phyloP scores from a whole-genome alignment of 2,888 invertebrate species.

The Platycnemis pennipes region DNA sequence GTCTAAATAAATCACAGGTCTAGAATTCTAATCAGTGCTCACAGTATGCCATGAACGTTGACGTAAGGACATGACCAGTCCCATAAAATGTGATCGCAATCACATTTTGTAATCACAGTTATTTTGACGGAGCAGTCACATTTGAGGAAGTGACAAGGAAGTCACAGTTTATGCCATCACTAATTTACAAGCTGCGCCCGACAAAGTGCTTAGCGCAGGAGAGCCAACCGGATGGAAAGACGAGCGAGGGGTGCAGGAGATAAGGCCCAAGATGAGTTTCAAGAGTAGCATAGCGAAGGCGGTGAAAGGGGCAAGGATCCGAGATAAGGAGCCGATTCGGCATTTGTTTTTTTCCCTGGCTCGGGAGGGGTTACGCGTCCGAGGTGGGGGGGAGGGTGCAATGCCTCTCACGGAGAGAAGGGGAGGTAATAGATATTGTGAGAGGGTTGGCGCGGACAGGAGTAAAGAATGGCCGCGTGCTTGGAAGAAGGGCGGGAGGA shows the following conservation, averaged over 20 bases:
- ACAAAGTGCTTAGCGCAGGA: not conserved
- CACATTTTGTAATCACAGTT: too few species aligned
- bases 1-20: too few species aligned
- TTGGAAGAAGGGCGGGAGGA: not conserved
- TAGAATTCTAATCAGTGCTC: too few species aligned
- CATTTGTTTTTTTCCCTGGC: not conserved
- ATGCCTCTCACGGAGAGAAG: not conserved
- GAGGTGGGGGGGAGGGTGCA: not conserved
- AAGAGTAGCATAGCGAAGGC: not conserved
- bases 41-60: too few species aligned
- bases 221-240: not conserved
- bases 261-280: not conserved
- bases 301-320: not conserved
- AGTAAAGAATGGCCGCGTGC: not conserved
- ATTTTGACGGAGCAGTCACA: too few species aligned
- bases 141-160: too few species aligned
- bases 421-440: not conserved
- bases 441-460: not conserved
- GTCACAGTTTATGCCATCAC: too few species aligned
- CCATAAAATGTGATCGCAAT: too few species aligned
- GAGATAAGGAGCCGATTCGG: not conserved
- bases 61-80: too few species aligned
- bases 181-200: too few species aligned
- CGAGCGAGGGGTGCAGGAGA: not conserved
- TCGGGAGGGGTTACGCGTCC: not conserved